These are phyloP conservation scores for Anagyrus pseudococci DNA, from an alignment of 2,888 invertebrate genomes.

Conservation along the genomic window DNA sequence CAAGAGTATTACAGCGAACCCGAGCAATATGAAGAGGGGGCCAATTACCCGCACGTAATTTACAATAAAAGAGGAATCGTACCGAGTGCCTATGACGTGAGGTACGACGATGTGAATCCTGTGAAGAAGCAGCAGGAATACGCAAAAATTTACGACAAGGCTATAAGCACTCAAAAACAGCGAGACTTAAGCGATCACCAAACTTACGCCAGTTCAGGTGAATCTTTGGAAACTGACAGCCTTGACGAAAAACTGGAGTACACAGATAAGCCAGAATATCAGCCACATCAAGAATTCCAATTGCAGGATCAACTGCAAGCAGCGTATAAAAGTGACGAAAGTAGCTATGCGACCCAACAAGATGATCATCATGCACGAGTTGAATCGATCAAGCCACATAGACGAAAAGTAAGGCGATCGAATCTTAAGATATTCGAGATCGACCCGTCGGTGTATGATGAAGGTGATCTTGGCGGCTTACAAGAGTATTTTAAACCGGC, in stretches of 20 bases:
- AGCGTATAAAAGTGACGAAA: neutral
- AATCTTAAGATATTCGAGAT: slow-evolving; percentile 37
- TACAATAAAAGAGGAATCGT: neutral
- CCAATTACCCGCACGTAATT: neutral
- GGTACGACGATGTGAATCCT: neutral
- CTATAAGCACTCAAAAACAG: too few relatives aligned
- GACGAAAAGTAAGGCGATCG: slow-evolving; percentile 2
- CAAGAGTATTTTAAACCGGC: slow-evolving; percentile 20
- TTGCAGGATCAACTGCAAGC: neutral
- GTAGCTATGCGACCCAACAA: neutral
- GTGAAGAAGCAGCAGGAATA: neutral
- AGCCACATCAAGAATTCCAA: neutral
- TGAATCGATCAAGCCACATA: neutral
- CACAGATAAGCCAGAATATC: too few relatives aligned
- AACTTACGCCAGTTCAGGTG: too few relatives aligned
- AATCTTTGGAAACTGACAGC: too few relatives aligned
- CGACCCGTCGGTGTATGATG: slow-evolving; percentile 42
- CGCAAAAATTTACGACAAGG: neutral
- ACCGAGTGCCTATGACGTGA: neutral
- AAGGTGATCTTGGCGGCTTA: slow-evolving; percentile 32
- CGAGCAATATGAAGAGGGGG: neutral
- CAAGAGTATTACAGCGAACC: slow-evolving; percentile 2
- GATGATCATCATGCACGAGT: neutral
- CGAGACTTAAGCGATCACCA: too few relatives aligned
- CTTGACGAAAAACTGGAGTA: too few relatives aligned